Base-by-base conservation (phyloP, 1,140 invertebrate genomes). In the Papilio helenus region DNA sequence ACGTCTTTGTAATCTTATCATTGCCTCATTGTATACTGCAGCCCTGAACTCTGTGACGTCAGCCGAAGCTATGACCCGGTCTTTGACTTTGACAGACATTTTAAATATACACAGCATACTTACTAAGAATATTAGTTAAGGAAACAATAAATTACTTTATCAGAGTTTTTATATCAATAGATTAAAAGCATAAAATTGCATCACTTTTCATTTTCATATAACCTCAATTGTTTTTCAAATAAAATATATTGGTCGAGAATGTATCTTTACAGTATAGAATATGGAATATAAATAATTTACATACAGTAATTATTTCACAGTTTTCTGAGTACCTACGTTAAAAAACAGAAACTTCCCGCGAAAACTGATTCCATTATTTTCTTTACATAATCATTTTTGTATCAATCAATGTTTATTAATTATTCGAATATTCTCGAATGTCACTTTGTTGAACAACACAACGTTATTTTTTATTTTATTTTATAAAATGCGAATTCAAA, bases 1-100 rank as follows among this genome's bases (percentile, higher is more conserved):
- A 61, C 58, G 58, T 61, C 58, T 61, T 61, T 26, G 9, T 61
- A 61, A 61, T 61, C 58, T 61, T 61, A 61, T 61, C 58, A 61
- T 14, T 61, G 58, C 20, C 9, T 58, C 55, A 39, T 55, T n/a
- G 10, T 61, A 26, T 10, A 26, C 23, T 26, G 12, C 58, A 58
- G 4, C n/a, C 58, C 58, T 61, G 58, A 61, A 61, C 58, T 61
- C 23, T 23, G n/a, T 58, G 58, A 61, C 23, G 58, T 61, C 9
- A 61, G 1, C 3, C 58, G 2, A 58, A 58, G 55, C 23, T 26
- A 23, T 26, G 23, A 61, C 58, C 20, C 58, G 58, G 12, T 61
- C 23, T 26, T 26, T 61, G 23, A 23, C 58, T 61, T 61, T 61
- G 58, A 61, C 58, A 10, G 14, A 23, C 23, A 26, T 61, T 26